These are phyloP conservation scores for Gibbula magus DNA, from an alignment of 2,888 invertebrate genomes.

Conservation along the genomic window DNA sequence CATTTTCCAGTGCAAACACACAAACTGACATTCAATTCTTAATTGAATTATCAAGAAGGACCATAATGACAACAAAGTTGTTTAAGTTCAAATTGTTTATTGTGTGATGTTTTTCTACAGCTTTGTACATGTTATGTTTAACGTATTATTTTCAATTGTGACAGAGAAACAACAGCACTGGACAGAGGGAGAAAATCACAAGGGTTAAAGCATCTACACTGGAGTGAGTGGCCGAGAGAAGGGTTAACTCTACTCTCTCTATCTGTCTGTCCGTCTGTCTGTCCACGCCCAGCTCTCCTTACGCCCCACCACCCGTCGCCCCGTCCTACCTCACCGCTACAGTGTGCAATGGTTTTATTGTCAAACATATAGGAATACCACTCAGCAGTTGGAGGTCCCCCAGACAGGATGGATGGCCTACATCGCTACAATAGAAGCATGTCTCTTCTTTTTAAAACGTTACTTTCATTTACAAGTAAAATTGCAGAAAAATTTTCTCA, in stretches of 20 bases:
- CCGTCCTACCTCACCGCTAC: not conserved
- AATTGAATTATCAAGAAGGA: no score
- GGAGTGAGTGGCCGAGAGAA: not conserved
- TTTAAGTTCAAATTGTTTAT: constrained; percentile 26
- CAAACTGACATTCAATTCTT: no score
- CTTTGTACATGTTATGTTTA: constrained; percentile 25
- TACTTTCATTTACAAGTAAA: no score
- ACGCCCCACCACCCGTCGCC: not conserved
- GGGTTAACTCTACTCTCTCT: not conserved
- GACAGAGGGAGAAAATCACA: constrained; percentile 21
- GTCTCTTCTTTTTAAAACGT: no score
- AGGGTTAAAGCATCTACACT: constrained; percentile 22
- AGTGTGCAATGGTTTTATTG: constrained; percentile 17
- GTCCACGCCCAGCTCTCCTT: not conserved
- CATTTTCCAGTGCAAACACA: no score
- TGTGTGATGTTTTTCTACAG: constrained; percentile 28
- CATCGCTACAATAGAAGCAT: no score
- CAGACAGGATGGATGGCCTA: no score
- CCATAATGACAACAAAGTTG: not conserved
- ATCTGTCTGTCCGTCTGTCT: no score
- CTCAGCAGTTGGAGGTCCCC: constrained; percentile 5
- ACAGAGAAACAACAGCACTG: constrained; percentile 16
- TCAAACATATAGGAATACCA: constrained; percentile 7
- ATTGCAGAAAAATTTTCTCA: no score
- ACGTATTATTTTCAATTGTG: constrained; percentile 21